Evolutionary conservation across 1,140 invertebrate genomes (phyloP), one percentile per base, ranked within the genome.

Genomic region (Geopemphigus sp.): DNA sequence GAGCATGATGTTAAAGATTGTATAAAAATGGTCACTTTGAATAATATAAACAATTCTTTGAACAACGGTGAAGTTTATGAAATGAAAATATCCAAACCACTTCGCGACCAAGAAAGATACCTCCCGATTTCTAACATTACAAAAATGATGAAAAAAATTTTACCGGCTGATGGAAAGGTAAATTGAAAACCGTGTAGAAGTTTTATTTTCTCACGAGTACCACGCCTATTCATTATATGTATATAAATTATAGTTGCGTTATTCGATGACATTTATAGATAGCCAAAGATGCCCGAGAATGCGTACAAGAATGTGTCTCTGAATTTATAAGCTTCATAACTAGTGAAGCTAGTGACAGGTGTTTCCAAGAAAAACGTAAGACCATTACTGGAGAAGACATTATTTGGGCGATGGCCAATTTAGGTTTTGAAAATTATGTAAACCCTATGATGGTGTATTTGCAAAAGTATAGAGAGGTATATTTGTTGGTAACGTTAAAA

Each of bases 271-370:
- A 57, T 57, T 57, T 57, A 57, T 86, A 94, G 92, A 98, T 98
- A 84, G 96, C 98, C 0, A 99, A 99, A 89, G 98, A 99, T 88
- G 96, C 98, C 0, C 90, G 98, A 83, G 98, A 99, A 88, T 99
- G 97, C 88, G 95, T 99, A 24, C 98, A 99, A 87, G 98, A 99
- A 86, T 99, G 98, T 88, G 97, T 99, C 53, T 98, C 96, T 0
- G 98, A 99, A 85, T 99, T 99, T 85, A 98, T 99, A 84, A 98
- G 96, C 82, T 99, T 99, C 85, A 97, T 99, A 64, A 99, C 98
- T 0, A 98, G 95, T 84, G 98, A 99, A 88, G 96, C 96, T 0
- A 96, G 95, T 85, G 96, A 98, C 84, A 87, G 95, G 29, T 98
- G 96, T 87, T 94, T 97, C 83, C 92, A 97, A 87, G 98, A 99